A percentile compares a stretch with the other conserved stretches of the same genome.
These are phyloP conservation scores for Sander vitreus DNA, from an alignment of 2,113 vertebrate species.

Conservation along the genomic window DNA sequence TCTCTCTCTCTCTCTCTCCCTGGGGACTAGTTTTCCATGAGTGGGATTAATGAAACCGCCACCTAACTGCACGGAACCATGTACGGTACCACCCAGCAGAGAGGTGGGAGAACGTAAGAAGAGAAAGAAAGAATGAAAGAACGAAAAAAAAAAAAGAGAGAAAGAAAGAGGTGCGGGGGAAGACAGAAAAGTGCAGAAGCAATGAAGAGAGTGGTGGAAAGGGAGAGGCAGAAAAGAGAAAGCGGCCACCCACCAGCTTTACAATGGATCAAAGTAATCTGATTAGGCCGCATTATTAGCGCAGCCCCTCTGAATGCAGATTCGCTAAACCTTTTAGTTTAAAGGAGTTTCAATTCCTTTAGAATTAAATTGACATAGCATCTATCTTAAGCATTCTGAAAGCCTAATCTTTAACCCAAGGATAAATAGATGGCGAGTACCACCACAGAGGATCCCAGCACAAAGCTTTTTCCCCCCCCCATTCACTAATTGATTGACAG, in stretches of 20 bases:
- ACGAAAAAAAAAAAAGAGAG: not conserved
- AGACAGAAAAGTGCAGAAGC: not conserved
- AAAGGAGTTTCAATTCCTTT: conserved; percentile 45
- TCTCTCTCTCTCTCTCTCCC: conserved; percentile 31
- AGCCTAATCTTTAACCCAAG: conserved; percentile 47
- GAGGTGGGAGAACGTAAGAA: not conserved
- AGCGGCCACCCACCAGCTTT: conserved; percentile 58
- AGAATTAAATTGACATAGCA: conserved; percentile 45
- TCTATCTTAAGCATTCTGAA: conserved; percentile 47
- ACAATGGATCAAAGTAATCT: conserved; percentile 71
- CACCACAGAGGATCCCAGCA: not conserved
- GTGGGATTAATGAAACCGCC: conserved; percentile 79
- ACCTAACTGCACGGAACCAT: conserved; percentile 31
- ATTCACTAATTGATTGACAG: conserved; percentile 11
- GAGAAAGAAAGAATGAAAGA: not conserved
- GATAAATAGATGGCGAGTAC: conserved; percentile 26
- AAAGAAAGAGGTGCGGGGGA: not conserved
- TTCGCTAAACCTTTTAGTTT: conserved; percentile 53
- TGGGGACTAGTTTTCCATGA: conserved; percentile 68
- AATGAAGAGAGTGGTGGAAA: not conserved
- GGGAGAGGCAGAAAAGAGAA: conserved; percentile 11
- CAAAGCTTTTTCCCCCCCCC: not conserved
- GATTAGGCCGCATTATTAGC: conserved; percentile 60
- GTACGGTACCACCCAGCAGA: conserved; percentile 40
- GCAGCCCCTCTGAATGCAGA: conserved; percentile 48